Percentiles rank a stretch among this genome's conserved stretches.
These are phyloP conservation scores for Balearica regulorum DNA, from an alignment of 2,797 vertebrate genomes.

Conservation along the genomic window DNA sequence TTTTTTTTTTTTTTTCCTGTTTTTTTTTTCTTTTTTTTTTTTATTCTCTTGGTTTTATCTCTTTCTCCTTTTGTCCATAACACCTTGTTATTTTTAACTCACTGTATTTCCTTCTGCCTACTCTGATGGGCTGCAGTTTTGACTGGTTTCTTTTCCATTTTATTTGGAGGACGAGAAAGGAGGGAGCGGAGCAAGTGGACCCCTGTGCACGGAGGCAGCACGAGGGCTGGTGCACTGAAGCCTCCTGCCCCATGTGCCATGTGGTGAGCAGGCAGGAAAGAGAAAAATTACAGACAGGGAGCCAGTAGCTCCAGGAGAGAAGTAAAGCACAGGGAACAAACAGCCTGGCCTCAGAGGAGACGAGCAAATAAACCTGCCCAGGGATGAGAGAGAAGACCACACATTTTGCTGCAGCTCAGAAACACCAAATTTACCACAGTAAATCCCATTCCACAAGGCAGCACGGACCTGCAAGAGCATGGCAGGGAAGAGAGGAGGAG, in stretches of 20 bases:
- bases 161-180: not conserved
- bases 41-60: not conserved
- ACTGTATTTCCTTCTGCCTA: not conserved
- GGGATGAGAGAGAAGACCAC: not conserved
- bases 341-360: not conserved
- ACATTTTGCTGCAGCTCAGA: not conserved
- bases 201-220: too few species aligned
- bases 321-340: not conserved
- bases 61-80: not conserved
- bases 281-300: not conserved
- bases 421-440: not conserved
- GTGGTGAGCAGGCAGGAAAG: fast-evolving
- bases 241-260: not conserved
- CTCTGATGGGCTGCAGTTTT: not conserved
- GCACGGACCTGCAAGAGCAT: not conserved
- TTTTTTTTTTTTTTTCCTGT: not conserved
- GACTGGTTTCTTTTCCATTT: not conserved
- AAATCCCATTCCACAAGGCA: not conserved
- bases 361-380: not conserved
- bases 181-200: not conserved
- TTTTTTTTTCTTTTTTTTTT: too few species aligned
- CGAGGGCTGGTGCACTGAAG: fast-evolving
- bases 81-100: not conserved
- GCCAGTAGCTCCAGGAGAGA: not conserved
- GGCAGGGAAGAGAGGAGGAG: not conserved